Base-by-base conservation (phyloP, 2,113 vertebrate genomes). In the Oryzias melastigma region DNA sequence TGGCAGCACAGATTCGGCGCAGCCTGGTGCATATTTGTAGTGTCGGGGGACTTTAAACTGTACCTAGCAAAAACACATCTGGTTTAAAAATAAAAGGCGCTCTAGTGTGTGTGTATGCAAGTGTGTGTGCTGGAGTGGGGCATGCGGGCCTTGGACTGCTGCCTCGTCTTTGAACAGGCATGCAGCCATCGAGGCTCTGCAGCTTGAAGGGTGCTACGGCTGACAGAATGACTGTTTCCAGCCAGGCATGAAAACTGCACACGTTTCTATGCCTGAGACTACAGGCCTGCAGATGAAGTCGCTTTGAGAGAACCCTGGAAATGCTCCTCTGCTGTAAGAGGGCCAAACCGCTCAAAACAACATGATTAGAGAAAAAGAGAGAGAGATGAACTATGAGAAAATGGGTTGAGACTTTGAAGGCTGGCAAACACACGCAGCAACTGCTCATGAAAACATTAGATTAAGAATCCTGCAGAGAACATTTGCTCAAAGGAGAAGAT, bases 1-100 rank as follows among this genome's bases (percentile, higher is more conserved):
- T 85, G 75, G 75, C 77, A 84, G 55, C 40, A 8, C 24, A 19
- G 51, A 71, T 50, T 71, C 53, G 64, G 71, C 72, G 56, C 46
- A 70, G 66, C 52, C 14, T 47, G 29, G 67, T 72, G 68, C 88
- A 86, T 88, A 83, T 83, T 85, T 85, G 80, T 16, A 85, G 78
- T 48, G 46, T 52, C 49, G 14, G 1, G 76, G 81, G 79, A 87
- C 71, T 84, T 76, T 77, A 82, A 86, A 83, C 58, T 80, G 81
- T 77, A 76, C 84, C 88, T 83, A 88, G 85, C 87, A 87, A 90
- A 90, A 90, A 85, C 81, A 87, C 85, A 89, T 81, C 80, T 86
- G 84, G 79, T 87, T 86, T 87, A 83, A 86, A 91, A 91, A 89
- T 90, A 81, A 77, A 68, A 70, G 67, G 62, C 12, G 20, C 64